Percentiles rank a stretch among this genome's conserved stretches.
Evolutionary conservation across 2,113 vertebrate genomes (phyloP).

Genomic region (Otus sunia): DNA sequence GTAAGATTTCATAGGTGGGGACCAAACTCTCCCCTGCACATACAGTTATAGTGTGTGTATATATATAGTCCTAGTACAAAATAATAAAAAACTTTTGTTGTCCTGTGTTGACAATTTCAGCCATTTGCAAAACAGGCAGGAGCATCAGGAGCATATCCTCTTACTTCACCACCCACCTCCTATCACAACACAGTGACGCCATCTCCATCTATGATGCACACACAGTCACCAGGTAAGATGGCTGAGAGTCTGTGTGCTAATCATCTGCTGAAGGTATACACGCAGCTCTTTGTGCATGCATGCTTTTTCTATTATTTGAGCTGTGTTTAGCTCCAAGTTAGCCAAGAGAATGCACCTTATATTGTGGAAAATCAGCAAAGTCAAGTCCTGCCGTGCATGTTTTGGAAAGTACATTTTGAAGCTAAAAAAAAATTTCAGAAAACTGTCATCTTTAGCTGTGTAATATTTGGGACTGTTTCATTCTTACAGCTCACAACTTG

Average conservation of each 20-base stretch:
- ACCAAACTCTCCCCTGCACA: neutral
- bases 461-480: neutral
- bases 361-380: neutral
- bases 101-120: slow-evolving; percentile 61
- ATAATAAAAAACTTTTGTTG: neutral
- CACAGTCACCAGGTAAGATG: slow-evolving; percentile 92
- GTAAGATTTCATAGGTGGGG: neutral
- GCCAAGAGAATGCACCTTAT: neutral
- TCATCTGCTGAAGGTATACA: neutral
- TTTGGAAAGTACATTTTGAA: neutral
- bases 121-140: slow-evolving; percentile 82
- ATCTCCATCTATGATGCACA: slow-evolving; percentile 96
- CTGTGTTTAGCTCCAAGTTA: neutral
- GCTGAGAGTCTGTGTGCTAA: neutral
- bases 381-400: neutral
- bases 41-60: neutral
- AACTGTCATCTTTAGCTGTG: neutral
- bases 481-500: neutral
- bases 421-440: neutral
- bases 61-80: neutral
- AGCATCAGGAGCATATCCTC: slow-evolving; percentile 86
- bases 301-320: neutral
- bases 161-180: slow-evolving; percentile 93
- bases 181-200: slow-evolving; percentile 91
- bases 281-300: rapidly evolving